Evolutionary conservation across 1,140 invertebrate species (phyloP).

Genomic region (Drosophila neocordata): DNA sequence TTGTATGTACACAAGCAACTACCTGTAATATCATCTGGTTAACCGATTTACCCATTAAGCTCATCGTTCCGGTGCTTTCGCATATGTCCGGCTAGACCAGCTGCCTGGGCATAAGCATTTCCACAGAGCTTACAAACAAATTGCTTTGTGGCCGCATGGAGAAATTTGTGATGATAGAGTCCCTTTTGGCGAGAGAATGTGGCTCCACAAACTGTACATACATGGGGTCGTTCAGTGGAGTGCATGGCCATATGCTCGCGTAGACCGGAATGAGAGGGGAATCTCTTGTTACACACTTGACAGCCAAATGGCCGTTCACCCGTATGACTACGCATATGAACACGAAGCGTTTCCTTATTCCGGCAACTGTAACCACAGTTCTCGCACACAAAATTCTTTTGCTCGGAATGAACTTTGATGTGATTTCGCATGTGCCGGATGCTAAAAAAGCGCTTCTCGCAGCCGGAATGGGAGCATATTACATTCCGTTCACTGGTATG

Average conservation of each 20-base stretch:
- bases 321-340: slow-evolving; percentile 91
- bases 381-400: slow-evolving; percentile 78
- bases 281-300: slow-evolving; percentile 88
- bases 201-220: slow-evolving; percentile 89
- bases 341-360: slow-evolving; percentile 93
- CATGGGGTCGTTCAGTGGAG: slow-evolving; percentile 89
- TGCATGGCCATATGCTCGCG: slow-evolving; percentile 88
- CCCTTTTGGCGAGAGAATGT: slow-evolving; percentile 94
- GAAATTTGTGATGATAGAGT: slow-evolving; percentile 75
- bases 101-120: slow-evolving; percentile 75
- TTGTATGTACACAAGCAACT: not conserved
- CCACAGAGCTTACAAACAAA: slow-evolving; percentile 76
- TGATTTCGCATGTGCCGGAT: slow-evolving; percentile 68
- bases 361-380: slow-evolving; percentile 84
- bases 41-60: slow-evolving; percentile 39
- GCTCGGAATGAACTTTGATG: slow-evolving; percentile 67
- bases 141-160: slow-evolving; percentile 73
- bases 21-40: not conserved
- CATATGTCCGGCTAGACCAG: slow-evolving; percentile 79
- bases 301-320: slow-evolving; percentile 92
- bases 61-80: slow-evolving; percentile 82
- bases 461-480: slow-evolving; percentile 58
- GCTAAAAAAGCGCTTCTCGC: slow-evolving; percentile 68
- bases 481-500: slow-evolving; percentile 69
- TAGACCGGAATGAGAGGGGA: slow-evolving; percentile 86